Conservation (phyloP, 2,888 invertebrate genomes). For the Papilio elwesi region DNA sequence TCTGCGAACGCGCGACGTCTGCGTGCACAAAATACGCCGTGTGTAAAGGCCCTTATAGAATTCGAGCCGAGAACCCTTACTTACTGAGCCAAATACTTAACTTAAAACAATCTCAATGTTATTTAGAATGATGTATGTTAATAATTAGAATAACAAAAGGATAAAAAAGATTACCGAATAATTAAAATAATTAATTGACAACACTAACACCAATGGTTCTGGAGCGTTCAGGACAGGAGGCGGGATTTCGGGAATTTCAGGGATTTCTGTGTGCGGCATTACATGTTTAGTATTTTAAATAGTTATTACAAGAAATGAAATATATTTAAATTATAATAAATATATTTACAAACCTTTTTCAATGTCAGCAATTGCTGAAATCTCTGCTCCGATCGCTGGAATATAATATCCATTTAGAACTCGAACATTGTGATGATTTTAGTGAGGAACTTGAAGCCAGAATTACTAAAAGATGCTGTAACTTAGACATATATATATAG, state of each 20-base stretch:
- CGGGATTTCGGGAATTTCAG: slow-evolving; percentile 71
- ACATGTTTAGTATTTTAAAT: slow-evolving; percentile 29
- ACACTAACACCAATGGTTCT: slow-evolving; percentile 65
- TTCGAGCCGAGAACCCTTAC: no score
- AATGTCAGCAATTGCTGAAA: slow-evolving; percentile 53
- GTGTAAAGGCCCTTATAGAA: no score
- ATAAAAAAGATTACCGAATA: slow-evolving; percentile 1
- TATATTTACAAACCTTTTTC: slow-evolving; percentile 58
- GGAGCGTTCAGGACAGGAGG: slow-evolving; percentile 65
- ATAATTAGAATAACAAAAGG: neutral
- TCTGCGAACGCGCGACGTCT: no score
- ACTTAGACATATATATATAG: neutral
- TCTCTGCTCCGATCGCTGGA: slow-evolving; percentile 58
- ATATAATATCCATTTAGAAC: slow-evolving; percentile 32
- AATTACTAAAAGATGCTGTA: neutral
- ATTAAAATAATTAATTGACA: neutral
- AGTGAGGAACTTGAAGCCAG: neutral
- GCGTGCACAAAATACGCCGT: no score
- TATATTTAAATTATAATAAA: slow-evolving; percentile 5
- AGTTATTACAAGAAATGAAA: neutral
- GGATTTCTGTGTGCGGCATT: slow-evolving; percentile 65
- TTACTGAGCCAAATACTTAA: no score
- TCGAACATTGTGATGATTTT: neutral
- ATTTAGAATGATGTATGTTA: no score
- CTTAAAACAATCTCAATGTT: no score